A percentile compares a stretch with the other conserved stretches of the same genome.
Evolutionary conservation across 2,113 vertebrate genomes (phyloP).

Genomic region (Pseudolaguvia tuberculata): DNA sequence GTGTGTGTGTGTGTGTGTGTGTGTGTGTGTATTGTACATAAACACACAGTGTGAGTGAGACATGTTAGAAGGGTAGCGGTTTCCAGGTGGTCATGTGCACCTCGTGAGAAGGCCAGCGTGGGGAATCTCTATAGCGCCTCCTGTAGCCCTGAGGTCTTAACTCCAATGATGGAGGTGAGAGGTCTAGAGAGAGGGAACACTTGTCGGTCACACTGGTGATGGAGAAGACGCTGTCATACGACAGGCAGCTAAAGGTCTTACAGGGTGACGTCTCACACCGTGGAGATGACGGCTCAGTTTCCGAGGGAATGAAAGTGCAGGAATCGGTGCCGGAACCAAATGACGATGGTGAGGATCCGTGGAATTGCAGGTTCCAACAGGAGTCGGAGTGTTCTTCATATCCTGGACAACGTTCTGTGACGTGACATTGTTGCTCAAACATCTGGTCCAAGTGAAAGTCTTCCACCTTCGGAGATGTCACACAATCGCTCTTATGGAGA

Average conservation of each 20-base stretch:
- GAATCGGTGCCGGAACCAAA: constrained; percentile 1
- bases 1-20: no score
- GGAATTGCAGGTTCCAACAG: neutral
- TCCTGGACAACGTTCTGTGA: neutral
- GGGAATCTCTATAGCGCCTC: constrained; percentile 53
- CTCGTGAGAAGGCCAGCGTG: constrained; percentile 50
- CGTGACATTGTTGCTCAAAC: constrained; percentile 38
- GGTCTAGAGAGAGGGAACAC: constrained; percentile 10
- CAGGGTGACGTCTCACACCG: neutral
- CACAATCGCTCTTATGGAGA: neutral
- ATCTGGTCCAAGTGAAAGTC: constrained; percentile 36
- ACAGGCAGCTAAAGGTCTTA: constrained; percentile 22
- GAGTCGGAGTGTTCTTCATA: neutral
- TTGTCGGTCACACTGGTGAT: constrained; percentile 12
- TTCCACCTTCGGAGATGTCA: neutral
- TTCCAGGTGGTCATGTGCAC: constrained; percentile 47
- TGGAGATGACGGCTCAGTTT: constrained; percentile 8
- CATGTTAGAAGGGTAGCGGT: constrained; percentile 39
- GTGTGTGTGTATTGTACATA: no score
- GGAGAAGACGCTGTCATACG: constrained; percentile 16
- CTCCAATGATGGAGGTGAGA: constrained; percentile 36
- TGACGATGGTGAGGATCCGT: neutral
- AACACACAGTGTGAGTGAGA: no score
- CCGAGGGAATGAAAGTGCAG: neutral
- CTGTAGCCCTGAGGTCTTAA: constrained; percentile 26